Evolutionary conservation across 2,888 invertebrate genomes (phyloP).

Genomic region (Minunthozetes semirufus): DNA sequence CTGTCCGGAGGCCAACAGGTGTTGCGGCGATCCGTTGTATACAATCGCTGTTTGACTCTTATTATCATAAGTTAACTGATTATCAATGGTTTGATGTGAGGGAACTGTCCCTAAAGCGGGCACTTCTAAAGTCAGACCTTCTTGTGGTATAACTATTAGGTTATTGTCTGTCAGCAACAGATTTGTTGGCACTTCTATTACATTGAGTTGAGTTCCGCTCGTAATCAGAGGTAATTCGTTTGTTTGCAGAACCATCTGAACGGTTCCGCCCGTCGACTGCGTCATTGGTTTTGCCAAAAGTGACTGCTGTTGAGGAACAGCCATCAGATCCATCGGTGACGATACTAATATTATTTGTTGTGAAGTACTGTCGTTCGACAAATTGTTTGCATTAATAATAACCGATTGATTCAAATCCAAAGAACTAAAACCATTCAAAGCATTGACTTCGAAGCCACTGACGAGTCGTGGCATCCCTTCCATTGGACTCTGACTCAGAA

Average conservation of each 20-base stretch:
- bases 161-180: constrained; percentile 32
- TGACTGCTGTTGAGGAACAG: neutral
- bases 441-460: neutral
- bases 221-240: neutral
- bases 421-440: constrained; percentile 1
- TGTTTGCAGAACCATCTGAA: constrained; percentile 22
- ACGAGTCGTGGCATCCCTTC: neutral
- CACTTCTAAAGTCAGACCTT: constrained; percentile 25
- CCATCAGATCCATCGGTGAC: constrained; percentile 11
- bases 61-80: neutral
- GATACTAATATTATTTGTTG: constrained; percentile 24
- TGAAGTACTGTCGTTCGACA: neutral
- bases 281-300: neutral
- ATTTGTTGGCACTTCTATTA: constrained; percentile 35
- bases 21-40: constrained; percentile 5
- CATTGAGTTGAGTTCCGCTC: constrained; percentile 21
- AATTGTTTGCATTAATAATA: constrained; percentile 10
- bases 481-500: neutral
- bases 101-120: neutral
- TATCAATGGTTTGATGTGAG: neutral
- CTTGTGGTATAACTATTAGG: constrained; percentile 35
- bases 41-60: constrained; percentile 2
- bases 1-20: neutral
- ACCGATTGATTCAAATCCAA: constrained; percentile 19
- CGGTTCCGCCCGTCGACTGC: neutral